phyloP scores from a whole-genome alignment of 2,888 invertebrate genomes.

The Netelia melanura region DNA sequence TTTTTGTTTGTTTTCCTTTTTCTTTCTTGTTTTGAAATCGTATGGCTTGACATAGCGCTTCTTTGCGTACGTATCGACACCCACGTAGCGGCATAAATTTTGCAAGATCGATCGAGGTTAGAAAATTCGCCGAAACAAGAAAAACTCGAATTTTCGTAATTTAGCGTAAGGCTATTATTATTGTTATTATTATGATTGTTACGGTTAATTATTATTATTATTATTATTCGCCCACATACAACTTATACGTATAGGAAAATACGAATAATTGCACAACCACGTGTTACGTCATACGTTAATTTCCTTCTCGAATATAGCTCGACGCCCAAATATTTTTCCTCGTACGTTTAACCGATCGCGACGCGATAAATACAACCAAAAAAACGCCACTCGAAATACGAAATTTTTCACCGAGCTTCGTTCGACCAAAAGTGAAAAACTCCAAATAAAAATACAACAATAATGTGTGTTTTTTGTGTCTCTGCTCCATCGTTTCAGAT shows the following conservation, averaged over 20 bases:
- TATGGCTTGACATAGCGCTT: conserved; percentile 49
- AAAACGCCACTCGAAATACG: background rate
- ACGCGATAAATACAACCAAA: too few species aligned
- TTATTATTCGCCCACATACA: conserved; percentile 7
- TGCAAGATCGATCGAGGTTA: conserved; percentile 27
- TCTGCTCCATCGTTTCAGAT: conserved; percentile 79
- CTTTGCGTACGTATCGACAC: conserved; percentile 48
- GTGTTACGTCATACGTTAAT: background rate
- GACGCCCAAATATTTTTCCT: too few species aligned
- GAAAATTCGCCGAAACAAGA: conserved; percentile 4
- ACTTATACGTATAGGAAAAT: conserved; percentile 11
- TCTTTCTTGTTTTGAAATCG: conserved; percentile 15
- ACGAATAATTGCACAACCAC: conserved; percentile 11
- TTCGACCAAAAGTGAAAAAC: background rate
- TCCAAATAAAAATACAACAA: background rate
- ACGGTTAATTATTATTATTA: background rate
- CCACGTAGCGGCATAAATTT: conserved; percentile 5
- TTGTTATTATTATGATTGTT: background rate
- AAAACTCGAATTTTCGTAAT: conserved; percentile 10
- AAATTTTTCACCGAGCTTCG: background rate
- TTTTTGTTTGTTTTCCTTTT: conserved; percentile 13
- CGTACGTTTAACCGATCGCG: too few species aligned
- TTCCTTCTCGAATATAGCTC: background rate
- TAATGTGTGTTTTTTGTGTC: conserved; percentile 33
- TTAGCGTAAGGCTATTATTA: conserved; percentile 4